Percentiles rank a stretch among this genome's conserved stretches.
These are phyloP conservation scores for Cygnus buccinator DNA, from an alignment of 2,113 vertebrate genomes.

Conservation along the genomic window DNA sequence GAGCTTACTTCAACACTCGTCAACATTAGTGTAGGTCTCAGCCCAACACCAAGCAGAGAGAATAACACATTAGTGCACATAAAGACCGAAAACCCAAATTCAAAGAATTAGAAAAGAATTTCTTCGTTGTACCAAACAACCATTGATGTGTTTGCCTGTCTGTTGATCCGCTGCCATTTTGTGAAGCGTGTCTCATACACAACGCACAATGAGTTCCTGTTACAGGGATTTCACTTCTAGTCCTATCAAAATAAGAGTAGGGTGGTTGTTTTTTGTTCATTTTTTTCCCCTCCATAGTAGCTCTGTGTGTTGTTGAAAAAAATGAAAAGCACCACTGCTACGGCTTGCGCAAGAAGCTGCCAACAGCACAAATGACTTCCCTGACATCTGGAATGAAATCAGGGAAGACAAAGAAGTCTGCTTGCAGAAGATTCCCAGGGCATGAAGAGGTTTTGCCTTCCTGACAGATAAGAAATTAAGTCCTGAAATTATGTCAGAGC, in stretches of 20 bases:
- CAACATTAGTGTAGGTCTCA: neutral
- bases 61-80: neutral
- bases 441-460: neutral
- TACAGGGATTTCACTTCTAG: neutral
- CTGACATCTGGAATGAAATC: slow-evolving; percentile 53
- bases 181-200: neutral
- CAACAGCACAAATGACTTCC: slow-evolving; percentile 30
- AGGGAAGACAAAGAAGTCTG: slow-evolving; percentile 23
- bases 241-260: slow-evolving; percentile 22
- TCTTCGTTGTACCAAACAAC: neutral
- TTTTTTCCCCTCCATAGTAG: neutral
- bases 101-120: neutral
- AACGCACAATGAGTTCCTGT: neutral
- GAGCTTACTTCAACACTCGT: neutral
- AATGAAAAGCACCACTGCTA: neutral
- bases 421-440: slow-evolving; percentile 11
- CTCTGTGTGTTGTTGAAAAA: neutral
- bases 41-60: neutral
- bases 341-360: slow-evolving; percentile 7
- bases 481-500: neutral
- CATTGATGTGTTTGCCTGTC: neutral
- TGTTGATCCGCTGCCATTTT: neutral
- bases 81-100: neutral
- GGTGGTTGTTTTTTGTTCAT: neutral
- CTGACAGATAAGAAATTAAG: neutral